Percentiles rank a stretch among this genome's conserved stretches.
These are phyloP conservation scores for Plagodis dolabraria DNA, from an alignment of 2,888 invertebrate genomes.

Conservation along the genomic window DNA sequence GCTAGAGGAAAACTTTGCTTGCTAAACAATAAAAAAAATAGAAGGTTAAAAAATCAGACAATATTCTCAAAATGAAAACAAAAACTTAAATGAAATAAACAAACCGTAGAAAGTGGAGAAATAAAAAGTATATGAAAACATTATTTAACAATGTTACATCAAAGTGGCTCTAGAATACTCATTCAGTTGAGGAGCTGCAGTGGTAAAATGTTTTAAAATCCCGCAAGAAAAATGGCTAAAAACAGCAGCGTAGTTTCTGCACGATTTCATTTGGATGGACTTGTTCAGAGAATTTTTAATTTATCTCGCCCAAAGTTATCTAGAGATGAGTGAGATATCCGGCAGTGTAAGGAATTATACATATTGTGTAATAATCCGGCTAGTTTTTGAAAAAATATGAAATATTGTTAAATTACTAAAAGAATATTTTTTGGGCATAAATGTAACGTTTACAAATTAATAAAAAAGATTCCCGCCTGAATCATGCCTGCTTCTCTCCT, in stretches of 20 bases:
- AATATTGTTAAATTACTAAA: too few species aligned
- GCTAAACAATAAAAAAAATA: too few species aligned
- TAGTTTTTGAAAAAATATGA: background rate
- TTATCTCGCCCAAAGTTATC: conserved; percentile 44
- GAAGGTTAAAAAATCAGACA: too few species aligned
- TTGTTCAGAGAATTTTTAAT: conserved; percentile 64
- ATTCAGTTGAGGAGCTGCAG: conserved; percentile 12
- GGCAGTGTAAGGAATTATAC: background rate
- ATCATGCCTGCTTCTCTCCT: too few species aligned
- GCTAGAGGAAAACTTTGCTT: too few species aligned
- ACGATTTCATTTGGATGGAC: conserved; percentile 53
- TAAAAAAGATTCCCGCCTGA: too few species aligned
- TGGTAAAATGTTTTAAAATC: conserved; percentile 21
- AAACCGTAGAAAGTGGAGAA: too few species aligned
- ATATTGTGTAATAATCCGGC: conserved; percentile 3
- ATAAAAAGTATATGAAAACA: too few species aligned
- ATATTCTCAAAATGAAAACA: too few species aligned
- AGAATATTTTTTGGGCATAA: too few species aligned
- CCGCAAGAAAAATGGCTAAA: conserved; percentile 36
- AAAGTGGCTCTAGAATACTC: background rate
- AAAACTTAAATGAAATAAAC: too few species aligned
- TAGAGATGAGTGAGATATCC: conserved; percentile 13
- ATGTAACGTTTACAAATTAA: too few species aligned
- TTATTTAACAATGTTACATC: background rate
- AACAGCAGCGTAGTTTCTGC: conserved; percentile 43